phyloP scores from a whole-genome alignment of 2,888 invertebrate species.

The Hydrotaea cyrtoneurina region DNA sequence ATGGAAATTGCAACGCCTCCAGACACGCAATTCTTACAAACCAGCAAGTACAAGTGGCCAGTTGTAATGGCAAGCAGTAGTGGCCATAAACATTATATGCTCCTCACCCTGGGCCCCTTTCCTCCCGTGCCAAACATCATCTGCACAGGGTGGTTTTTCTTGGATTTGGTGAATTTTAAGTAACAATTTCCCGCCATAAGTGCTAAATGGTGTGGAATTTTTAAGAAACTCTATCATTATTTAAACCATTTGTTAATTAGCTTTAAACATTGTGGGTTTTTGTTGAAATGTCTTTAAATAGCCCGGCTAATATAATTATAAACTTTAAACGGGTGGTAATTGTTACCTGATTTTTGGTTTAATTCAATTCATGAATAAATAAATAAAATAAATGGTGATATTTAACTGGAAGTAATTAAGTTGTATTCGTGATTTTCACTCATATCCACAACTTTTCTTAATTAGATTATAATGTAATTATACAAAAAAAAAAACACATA shows the following conservation, averaged over 20 bases:
- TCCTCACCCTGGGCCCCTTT: neutral
- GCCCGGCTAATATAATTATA: too few species aligned
- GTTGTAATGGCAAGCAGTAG: neutral
- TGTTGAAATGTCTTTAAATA: too few species aligned
- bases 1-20: constrained; percentile 75
- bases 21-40: constrained; percentile 71
- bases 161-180: neutral
- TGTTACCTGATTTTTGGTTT: too few species aligned
- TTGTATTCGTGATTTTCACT: too few species aligned
- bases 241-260: constrained; percentile 48
- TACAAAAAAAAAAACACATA: too few species aligned
- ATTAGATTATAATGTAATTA: too few species aligned
- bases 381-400: too few species aligned
- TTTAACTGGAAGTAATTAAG: too few species aligned
- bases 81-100: neutral
- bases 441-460: too few species aligned
- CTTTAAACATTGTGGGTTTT: neutral
- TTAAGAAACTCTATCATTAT: constrained; percentile 23
- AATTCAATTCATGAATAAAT: too few species aligned
- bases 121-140: neutral
- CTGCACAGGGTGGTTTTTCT: neutral
- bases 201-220: constrained; percentile 45
- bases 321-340: too few species aligned
- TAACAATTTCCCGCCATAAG: constrained; percentile 20
- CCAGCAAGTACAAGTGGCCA: constrained; percentile 1